Evolutionary conservation across 2,888 invertebrate genomes (phyloP).

Genomic region (Platycheirus rosarum): DNA sequence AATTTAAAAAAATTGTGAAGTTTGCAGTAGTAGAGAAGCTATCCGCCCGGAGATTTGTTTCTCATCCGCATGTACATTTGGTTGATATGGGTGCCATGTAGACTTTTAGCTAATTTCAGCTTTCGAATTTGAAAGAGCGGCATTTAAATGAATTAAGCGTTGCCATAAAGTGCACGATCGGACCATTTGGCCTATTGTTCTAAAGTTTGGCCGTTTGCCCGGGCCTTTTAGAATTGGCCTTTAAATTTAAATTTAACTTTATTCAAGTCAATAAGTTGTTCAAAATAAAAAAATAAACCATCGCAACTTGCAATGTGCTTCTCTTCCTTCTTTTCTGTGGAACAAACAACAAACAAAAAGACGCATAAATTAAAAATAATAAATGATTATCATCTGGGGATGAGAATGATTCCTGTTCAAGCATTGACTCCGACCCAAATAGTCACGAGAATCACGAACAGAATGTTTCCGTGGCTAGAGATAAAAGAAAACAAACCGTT

Average conservation of each 20-base stretch:
- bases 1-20: too few species aligned
- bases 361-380: neutral
- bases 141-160: too few species aligned
- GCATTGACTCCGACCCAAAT: neutral
- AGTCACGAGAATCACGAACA: neutral
- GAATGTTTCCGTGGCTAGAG: constrained; percentile 1
- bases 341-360: neutral
- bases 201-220: neutral
- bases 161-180: neutral
- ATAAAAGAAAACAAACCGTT: neutral
- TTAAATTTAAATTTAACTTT: neutral
- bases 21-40: too few species aligned
- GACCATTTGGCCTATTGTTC: neutral
- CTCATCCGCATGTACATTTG: too few species aligned
- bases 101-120: too few species aligned
- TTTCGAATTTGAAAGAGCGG: too few species aligned
- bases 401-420: neutral
- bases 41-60: too few species aligned
- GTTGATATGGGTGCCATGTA: too few species aligned
- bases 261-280: too few species aligned
- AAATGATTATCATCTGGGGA: neutral
- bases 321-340: too few species aligned
- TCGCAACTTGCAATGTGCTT: too few species aligned
- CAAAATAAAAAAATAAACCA: too few species aligned
- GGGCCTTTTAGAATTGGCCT: neutral